Evolutionary conservation across 2,888 invertebrate genomes (phyloP), one percentile per base, ranked within the genome.

Genomic region (Mellilla xanthometata): DNA sequence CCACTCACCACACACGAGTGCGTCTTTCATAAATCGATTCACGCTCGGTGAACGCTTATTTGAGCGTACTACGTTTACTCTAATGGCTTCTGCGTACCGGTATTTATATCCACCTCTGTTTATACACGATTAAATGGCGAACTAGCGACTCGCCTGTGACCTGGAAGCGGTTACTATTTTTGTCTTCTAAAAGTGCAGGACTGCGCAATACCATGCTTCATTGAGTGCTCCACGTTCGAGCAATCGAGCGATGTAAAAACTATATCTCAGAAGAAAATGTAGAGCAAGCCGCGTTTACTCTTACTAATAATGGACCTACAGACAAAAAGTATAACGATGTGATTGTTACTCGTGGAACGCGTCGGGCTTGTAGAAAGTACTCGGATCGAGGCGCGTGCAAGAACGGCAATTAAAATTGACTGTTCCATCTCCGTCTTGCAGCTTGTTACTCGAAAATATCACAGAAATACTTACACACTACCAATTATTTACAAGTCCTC

Each of bases 301-400:
- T 36, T 41, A 68, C 77, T 81, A 76, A 78, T 33, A 29, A 74
- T 75, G 74, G 75, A 72, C 74, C 72, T 76, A 68, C 73, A 74
- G 63, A 77, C 68, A 81, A 81, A 76, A 78, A 79, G 62, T 73
- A 71, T 70, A 73, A 75, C 76, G 71, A 71, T 70, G 71, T 65
- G 73, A 82, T 82, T 84, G 79, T 85, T 79, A 76, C 73, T 70
- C 72, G 76, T 76, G 73, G 65, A 50, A 51, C 54, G 49, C 60
- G 68, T 59, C 66, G 63, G 57, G 58, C 62, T 63, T 54, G 65
- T 84, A 85, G 86, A 87, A 87, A 87, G 87, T 81, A 77, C 56
- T 51, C 35, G 44, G 51, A 60, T 50, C 35, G 44, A 50, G 60
- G 62, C 70, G 76, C 72, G 73, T 76, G 77, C 72, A 79, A 81